Conservation (phyloP, 2,888 invertebrate species). For the Cataglyphis cursor region DNA sequence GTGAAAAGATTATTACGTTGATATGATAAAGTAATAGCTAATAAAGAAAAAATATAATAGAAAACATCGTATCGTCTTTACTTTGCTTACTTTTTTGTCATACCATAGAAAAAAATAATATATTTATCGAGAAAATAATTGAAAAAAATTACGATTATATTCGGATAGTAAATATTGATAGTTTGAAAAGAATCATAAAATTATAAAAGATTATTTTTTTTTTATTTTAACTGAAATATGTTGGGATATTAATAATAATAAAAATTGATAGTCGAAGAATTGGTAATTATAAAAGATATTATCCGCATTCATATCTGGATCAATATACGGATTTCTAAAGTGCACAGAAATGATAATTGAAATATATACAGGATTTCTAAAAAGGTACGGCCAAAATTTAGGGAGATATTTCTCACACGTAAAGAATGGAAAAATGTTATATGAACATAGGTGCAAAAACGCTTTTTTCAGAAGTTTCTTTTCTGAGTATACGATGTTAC, state of each 20-base stretch:
- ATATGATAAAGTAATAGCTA: neutral
- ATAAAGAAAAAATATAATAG: neutral
- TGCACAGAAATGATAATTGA: neutral
- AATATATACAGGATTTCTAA: neutral
- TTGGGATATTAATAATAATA: neutral
- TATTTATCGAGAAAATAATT: neutral
- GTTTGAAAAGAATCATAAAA: neutral
- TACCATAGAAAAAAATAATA: neutral
- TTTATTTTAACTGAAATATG: neutral
- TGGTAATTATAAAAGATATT: neutral
- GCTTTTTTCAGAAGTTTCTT: no score
- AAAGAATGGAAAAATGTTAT: no score
- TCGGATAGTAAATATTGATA: neutral
- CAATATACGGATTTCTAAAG: slow-evolving; percentile 14
- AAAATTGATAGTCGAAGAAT: neutral
- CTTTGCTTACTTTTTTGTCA: neutral
- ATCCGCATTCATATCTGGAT: neutral
- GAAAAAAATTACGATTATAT: neutral
- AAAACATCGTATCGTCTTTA: neutral
- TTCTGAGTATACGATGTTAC: no score
- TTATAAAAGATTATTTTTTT: slow-evolving; percentile 7
- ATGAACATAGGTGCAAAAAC: no score
- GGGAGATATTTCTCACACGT: no score
- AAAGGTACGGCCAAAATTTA: no score
- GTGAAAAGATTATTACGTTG: neutral